Base-by-base conservation (phyloP, 2,888 invertebrate genomes). In the Pocota personata region DNA sequence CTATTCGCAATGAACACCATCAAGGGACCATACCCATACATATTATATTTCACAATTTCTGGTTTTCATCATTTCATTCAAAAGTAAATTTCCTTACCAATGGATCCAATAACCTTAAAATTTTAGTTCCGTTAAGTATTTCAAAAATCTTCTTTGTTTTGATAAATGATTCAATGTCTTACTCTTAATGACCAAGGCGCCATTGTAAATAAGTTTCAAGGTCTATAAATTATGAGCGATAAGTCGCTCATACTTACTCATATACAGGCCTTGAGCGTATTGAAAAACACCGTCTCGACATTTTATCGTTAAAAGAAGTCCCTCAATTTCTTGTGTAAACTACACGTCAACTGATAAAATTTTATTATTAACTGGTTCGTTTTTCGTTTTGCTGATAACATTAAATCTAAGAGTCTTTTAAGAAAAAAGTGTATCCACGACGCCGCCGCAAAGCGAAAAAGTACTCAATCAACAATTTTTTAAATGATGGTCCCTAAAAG, bases 261-360 rank as follows among this genome's bases (percentile, higher is more conserved):
- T 5, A 16, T 5, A 12, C 5, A 12, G n/a, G 30, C 48, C 60
- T 24, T 71, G 46, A 30, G 1, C 14, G n/a, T 7, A 30, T 37
- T 37, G 27, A 43, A 52, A 55, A 57, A 48, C 35, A 72, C 71
- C 71, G 58, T 48, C 30, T 32, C 46, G 5, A 35, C 30, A 24
- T 16, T 24, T 46, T 58, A 71, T 71, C 58, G 30, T 21, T 5
- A 3, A 32, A 46, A 24, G 21, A 58, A 24, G 35, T 32, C 40
- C 46, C 50, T 4, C 27, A 43, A 43, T 16, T 69, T 57, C 30
- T 27, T 19, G 3, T 30, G 69, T 43, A 16, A 69, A 30, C 21
- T 19, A 52, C 55, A 43, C 30, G 30, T 19, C 69, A 43, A 30
- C 40, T 69, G 55, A 55, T 69, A 57, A 69, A 30, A n/a, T 40